Conservation (phyloP, 2,888 invertebrate species). For the Drosophila quasianomalipes region DNA sequence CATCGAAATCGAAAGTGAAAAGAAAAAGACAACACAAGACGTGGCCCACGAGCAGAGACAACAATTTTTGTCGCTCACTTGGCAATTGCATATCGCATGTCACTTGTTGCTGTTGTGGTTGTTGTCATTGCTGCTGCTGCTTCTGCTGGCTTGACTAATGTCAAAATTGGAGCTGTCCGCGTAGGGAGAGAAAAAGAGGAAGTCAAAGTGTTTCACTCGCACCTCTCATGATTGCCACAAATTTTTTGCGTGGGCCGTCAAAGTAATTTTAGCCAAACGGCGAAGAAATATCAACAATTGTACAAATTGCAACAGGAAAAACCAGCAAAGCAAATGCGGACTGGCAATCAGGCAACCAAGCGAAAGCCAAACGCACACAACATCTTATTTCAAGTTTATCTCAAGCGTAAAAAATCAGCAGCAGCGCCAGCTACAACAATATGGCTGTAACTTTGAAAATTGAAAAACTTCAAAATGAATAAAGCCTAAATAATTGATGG, state of each 20-base stretch:
- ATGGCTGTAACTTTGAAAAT: conserved; percentile 19
- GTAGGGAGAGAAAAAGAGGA: conserved; percentile 53
- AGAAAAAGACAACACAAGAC: conserved; percentile 55
- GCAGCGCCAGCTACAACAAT: conserved; percentile 9
- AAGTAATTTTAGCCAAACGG: conserved; percentile 32
- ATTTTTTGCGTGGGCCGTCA: conserved; percentile 58
- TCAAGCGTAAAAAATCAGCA: conserved; percentile 64
- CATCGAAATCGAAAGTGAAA: conserved; percentile 83
- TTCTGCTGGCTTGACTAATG: conserved; percentile 61
- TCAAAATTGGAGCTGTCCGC: conserved; percentile 44
- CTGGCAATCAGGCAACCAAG: conserved; percentile 45
- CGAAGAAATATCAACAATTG: conserved; percentile 65
- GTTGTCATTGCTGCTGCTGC: conserved; percentile 10
- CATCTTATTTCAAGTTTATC: conserved; percentile 59
- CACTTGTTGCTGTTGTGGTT: conserved; percentile 24
- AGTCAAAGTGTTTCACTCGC: conserved; percentile 40
- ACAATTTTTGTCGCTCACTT: conserved; percentile 63
- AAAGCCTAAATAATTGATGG: conserved; percentile 36
- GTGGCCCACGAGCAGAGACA: conserved; percentile 52
- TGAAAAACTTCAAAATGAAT: conserved; percentile 27
- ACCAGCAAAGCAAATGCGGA: conserved; percentile 44
- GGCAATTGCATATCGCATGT: conserved; percentile 67
- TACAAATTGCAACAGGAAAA: conserved; percentile 76
- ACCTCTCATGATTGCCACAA: conserved; percentile 52
- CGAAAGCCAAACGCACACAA: conserved; percentile 60